phyloP scores from a whole-genome alignment of 1,140 invertebrate species.

The Diachasma alloeum region DNA sequence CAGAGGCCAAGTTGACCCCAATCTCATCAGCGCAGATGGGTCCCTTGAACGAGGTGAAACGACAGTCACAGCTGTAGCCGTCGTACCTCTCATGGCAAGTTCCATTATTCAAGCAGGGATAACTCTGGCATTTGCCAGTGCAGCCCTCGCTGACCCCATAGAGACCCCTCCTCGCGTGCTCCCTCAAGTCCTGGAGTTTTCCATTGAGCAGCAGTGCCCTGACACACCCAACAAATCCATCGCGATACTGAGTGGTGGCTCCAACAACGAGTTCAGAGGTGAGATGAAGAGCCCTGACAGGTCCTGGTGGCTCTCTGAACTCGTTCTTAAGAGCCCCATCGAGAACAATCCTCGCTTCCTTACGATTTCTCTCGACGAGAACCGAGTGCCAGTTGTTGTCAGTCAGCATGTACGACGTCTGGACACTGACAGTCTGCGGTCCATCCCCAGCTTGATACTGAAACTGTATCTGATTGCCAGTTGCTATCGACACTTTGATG shows the following conservation, averaged over 20 bases:
- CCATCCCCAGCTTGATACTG: constrained; percentile 91
- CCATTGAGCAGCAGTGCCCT: constrained; percentile 93
- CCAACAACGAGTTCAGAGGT: constrained; percentile 84
- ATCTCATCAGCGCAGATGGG: constrained; percentile 98
- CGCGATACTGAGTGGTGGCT: constrained; percentile 83
- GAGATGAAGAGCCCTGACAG: constrained; percentile 84
- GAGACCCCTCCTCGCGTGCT: constrained; percentile 72
- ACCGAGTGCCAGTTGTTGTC: constrained; percentile 96
- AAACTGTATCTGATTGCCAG: constrained; percentile 89
- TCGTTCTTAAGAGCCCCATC: constrained; percentile 86
- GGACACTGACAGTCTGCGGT: constrained; percentile 82
- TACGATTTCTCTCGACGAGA: constrained; percentile 90
- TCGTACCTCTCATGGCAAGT: constrained; percentile 94
- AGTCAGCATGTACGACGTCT: constrained; percentile 82
- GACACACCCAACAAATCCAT: constrained; percentile 96
- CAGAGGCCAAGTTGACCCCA: constrained; percentile 90
- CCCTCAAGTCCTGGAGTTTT: constrained; percentile 80
- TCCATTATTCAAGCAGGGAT: constrained; percentile 94
- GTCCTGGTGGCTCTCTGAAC: constrained; percentile 83
- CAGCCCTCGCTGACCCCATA: constrained; percentile 86
- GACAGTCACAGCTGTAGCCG: constrained; percentile 91
- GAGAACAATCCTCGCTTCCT: constrained; percentile 86
- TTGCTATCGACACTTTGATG: constrained; percentile 84
- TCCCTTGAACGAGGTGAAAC: constrained; percentile 98
- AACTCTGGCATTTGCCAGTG: constrained; percentile 88